These are phyloP conservation scores for Corythornis vintsioides DNA, from an alignment of 2,113 vertebrate species.

Conservation along the genomic window DNA sequence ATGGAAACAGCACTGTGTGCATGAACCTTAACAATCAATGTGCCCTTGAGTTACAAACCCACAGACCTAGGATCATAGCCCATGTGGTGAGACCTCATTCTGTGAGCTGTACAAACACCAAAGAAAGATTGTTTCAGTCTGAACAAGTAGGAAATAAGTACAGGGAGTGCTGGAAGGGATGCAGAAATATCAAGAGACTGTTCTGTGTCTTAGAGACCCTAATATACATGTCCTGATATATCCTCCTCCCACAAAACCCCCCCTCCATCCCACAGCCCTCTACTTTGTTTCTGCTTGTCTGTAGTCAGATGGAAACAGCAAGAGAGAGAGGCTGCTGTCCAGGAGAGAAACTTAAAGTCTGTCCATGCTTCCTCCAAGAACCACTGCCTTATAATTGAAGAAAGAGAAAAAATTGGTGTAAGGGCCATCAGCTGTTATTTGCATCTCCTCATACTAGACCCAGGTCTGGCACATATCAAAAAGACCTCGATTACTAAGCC, in stretches of 20 bases:
- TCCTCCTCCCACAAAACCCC: accelerated
- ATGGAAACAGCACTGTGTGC: neutral
- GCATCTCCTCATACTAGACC: neutral
- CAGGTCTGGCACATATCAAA: neutral
- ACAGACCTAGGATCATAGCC: neutral
- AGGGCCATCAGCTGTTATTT: neutral
- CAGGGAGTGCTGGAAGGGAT: neutral
- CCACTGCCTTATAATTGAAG: neutral
- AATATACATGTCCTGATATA: neutral
- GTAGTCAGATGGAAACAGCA: neutral
- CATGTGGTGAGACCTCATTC: neutral
- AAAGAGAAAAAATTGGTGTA: neutral
- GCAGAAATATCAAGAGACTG: neutral
- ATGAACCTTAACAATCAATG: neutral
- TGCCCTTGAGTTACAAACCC: neutral
- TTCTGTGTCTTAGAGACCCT: neutral
- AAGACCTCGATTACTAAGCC: neutral
- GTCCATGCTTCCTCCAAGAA: neutral
- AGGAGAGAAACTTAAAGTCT: neutral
- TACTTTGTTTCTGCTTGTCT: neutral
- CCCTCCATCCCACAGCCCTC: neutral
- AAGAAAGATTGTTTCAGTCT: neutral
- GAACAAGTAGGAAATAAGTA: neutral
- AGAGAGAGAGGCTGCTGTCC: neutral
- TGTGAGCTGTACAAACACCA: neutral